These are phyloP conservation scores for Pteruthius melanotis DNA, from an alignment of 2,113 vertebrate species.

Conservation along the genomic window DNA sequence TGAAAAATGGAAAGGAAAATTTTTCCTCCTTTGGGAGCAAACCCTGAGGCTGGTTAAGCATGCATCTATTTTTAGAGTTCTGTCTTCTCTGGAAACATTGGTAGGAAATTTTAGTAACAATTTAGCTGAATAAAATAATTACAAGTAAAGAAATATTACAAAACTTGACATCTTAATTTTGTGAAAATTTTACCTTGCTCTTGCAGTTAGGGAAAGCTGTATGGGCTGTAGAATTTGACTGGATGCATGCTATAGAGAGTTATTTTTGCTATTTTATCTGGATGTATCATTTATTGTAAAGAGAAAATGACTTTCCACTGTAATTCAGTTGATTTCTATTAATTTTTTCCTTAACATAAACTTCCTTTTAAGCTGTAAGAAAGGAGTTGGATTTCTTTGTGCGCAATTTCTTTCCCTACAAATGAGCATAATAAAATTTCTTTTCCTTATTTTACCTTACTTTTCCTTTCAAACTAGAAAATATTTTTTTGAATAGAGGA, in stretches of 20 bases:
- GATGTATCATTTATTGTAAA: background rate
- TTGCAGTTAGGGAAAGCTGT: background rate
- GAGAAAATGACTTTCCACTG: background rate
- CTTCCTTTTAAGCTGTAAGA: background rate
- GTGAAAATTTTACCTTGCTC: background rate
- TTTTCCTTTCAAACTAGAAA: background rate
- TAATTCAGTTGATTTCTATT: background rate
- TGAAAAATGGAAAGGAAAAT: conserved; percentile 48
- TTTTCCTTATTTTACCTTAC: background rate
- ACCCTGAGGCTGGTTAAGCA: background rate
- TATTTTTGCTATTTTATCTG: background rate
- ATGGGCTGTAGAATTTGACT: background rate
- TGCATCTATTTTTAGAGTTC: conserved; percentile 33
- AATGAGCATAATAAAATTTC: background rate
- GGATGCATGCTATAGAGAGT: background rate
- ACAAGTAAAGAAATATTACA: background rate
- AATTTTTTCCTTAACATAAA: background rate
- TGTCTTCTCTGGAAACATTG: conserved; percentile 20
- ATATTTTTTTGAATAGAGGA: background rate
- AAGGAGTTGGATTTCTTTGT: background rate
- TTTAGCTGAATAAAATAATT: background rate
- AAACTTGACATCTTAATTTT: background rate
- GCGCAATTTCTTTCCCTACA: background rate
- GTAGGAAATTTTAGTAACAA: background rate
- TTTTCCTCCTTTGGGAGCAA: conserved; percentile 29